phyloP scores from a whole-genome alignment of 2,797 vertebrate genomes.

The Acanthurus leucopareius region DNA sequence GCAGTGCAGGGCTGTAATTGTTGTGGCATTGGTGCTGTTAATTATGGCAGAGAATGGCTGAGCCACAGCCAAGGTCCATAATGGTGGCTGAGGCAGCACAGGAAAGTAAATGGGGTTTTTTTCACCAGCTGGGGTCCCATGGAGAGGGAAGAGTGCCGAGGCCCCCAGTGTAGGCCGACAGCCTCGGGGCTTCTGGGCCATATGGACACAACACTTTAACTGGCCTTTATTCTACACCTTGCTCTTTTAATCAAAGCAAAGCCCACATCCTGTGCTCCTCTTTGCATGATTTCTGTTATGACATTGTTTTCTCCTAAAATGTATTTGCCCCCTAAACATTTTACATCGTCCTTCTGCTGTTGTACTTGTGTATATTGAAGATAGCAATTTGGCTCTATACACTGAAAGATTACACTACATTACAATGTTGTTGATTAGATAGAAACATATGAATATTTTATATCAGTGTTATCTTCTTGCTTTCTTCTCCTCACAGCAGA shows the following conservation, averaged over 20 bases:
- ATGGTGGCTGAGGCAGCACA: constrained; percentile 92
- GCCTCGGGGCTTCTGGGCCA: constrained; percentile 93
- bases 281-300: constrained; percentile 68
- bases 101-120: constrained; percentile 96
- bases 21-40: constrained; percentile 97
- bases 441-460: constrained; percentile 75
- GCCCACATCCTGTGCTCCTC: constrained; percentile 79
- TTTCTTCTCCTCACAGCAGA: constrained; percentile 54
- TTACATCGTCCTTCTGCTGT: constrained; percentile 57
- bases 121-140: constrained; percentile 98
- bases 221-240: constrained; percentile 88
- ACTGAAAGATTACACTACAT: constrained; percentile 49
- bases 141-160: constrained; percentile 92
- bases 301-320: constrained; percentile 68
- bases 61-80: constrained; percentile 99
- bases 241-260: constrained; percentile 91
- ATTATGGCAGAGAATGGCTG: constrained; percentile 99
- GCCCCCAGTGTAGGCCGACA: constrained; percentile 91
- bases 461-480: constrained; percentile 40
- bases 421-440: constrained; percentile 49
- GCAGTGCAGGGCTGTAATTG: constrained; percentile 92
- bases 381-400: constrained; percentile 56
- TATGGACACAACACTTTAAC: constrained; percentile 92
- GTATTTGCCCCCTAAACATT: constrained; percentile 43
- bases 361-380: constrained; percentile 47